Conservation (phyloP, 1,140 invertebrate genomes). For the Calliopsis andreniformis region DNA sequence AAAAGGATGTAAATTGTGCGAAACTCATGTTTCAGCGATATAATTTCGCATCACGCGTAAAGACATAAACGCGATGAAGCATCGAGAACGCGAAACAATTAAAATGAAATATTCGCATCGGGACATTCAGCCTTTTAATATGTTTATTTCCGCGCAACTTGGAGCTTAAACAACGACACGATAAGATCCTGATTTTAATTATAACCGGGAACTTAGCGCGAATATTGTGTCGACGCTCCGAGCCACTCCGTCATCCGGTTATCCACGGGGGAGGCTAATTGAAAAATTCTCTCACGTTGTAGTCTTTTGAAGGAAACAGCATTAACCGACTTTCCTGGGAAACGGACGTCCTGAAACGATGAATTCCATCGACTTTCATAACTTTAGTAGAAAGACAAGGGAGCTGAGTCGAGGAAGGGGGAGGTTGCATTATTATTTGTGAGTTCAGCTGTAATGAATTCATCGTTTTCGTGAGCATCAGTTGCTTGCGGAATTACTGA, state of each 20-base stretch:
- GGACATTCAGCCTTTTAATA: background rate
- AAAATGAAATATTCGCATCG: constrained; percentile 10
- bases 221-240: background rate
- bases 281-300: constrained; percentile 44
- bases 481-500: no score
- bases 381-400: background rate
- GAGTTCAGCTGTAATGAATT: background rate
- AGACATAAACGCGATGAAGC: background rate
- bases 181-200: constrained; percentile 16
- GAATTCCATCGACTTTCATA: no score
- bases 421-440: background rate
- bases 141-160: background rate
- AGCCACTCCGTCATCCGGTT: constrained; percentile 21
- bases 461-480: no score
- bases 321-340: background rate
- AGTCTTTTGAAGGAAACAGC: constrained; percentile 32
- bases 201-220: background rate
- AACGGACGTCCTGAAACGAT: background rate
- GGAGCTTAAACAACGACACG: background rate
- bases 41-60: background rate
- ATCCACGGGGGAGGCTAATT: constrained; percentile 32
- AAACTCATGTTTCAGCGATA: background rate
- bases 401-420: constrained; percentile 15
- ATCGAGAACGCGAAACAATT: background rate
- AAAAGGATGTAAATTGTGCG: no score